Base-by-base conservation (phyloP, 1,140 invertebrate genomes). In the Orchesella cincta region DNA sequence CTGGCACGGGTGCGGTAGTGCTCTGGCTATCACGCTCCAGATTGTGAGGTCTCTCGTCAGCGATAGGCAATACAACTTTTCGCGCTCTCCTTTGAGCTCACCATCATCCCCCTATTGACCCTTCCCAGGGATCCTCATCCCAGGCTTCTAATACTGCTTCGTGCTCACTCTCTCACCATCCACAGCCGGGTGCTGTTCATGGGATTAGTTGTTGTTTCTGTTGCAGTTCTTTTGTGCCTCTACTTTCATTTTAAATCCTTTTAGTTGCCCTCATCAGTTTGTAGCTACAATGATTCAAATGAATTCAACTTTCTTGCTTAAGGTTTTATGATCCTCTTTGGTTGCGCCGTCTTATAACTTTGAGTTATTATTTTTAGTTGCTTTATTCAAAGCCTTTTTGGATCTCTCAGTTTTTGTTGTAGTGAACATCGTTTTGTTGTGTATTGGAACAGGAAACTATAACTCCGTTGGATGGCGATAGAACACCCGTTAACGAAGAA, bases 101-200 rank as follows among this genome's bases (percentile, higher is more conserved):
- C 80, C 80, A 1, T 79, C 78, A 8, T 81, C 80, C 8, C 76
- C 76, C 29, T 73, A 73, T 39, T 79, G 54, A 81, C 80, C 78
- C 78, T 0, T 78, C 74, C 28, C 76, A 80, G 57, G 80, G 80
- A 18, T 81, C 80, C 1, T 81, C 80, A 8, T 81, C 80, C 29
- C 78, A 81, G 78, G 78, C 78, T 29, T 8, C 14, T 46, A 8
- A 46, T 46, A 57, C 26, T 57, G 54, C 3, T 57, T 57, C 26
- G 54, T 5, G n/a, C n/a, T 57, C 12, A 14, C n/a, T n/a, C n/a
- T n/a, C n/a, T n/a, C n/a, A n/a, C n/a, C n/a, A 23, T 57, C 12
- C 12, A 26, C 54, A 23, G n/a, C 8, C 26, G 54, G 26, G 26
- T 23, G 23, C 39, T 46, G 39, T 46, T 46, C 8, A 46, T 46